Evolutionary conservation across 2,797 vertebrate species (phyloP).

Genomic region (Bryconaethiops microstoma): DNA sequence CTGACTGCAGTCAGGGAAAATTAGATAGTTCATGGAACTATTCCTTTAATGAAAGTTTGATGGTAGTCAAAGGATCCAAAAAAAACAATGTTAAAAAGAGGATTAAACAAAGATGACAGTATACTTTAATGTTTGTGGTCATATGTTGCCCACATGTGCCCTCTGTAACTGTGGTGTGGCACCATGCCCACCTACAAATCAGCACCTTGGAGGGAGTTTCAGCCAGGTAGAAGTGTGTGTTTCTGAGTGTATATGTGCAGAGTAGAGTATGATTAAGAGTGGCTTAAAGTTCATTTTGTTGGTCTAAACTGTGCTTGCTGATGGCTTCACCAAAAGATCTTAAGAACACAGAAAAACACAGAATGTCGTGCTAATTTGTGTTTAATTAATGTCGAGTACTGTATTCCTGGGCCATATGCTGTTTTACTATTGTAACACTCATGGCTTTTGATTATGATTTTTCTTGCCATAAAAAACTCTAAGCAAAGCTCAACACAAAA

Average conservation of each 20-base stretch:
- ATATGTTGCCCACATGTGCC: constrained; percentile 74
- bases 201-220: constrained; percentile 63
- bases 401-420: neutral
- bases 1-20: neutral
- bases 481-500: too few relatives aligned
- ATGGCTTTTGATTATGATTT: too few relatives aligned
- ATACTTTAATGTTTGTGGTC: constrained; percentile 41
- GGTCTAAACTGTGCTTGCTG: constrained; percentile 48
- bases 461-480: too few relatives aligned
- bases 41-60: too few relatives aligned
- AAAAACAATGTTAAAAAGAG: too few relatives aligned
- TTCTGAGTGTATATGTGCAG: constrained; percentile 57
- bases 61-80: too few relatives aligned
- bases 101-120: too few relatives aligned
- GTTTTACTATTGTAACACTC: too few relatives aligned
- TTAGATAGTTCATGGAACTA: too few relatives aligned
- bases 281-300: constrained; percentile 76
- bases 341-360: neutral
- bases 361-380: neutral
- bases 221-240: constrained; percentile 62
- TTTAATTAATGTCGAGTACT: neutral
- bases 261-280: constrained; percentile 69
- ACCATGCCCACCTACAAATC: constrained; percentile 62
- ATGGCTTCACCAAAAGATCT: constrained; percentile 53
- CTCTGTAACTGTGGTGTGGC: constrained; percentile 64